Evolutionary conservation across 2,113 vertebrate genomes (phyloP).

Genomic region (Mungos mungo): DNA sequence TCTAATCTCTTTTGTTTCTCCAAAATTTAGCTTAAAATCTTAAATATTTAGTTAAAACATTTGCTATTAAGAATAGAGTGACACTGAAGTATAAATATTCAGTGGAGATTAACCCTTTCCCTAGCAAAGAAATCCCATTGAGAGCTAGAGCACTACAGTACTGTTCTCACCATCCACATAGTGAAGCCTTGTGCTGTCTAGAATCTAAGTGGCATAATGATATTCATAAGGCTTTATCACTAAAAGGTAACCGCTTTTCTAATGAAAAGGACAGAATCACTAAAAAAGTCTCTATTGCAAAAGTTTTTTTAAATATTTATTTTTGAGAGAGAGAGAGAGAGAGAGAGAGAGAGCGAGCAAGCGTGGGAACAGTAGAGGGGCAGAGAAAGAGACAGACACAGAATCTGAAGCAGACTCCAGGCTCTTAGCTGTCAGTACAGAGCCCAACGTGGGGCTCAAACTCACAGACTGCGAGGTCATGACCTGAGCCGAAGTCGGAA

Average conservation of each 20-base stretch:
- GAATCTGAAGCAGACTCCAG: too few relatives aligned
- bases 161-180: background rate
- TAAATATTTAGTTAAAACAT: too few relatives aligned
- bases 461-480: too few relatives aligned
- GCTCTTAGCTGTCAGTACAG: too few relatives aligned
- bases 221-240: background rate
- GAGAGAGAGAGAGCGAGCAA: too few relatives aligned
- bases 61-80: background rate
- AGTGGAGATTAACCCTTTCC: background rate
- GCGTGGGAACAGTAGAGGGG: too few relatives aligned
- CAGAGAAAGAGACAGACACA: too few relatives aligned
- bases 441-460: too few relatives aligned
- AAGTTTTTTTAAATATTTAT: background rate
- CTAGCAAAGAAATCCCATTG: background rate
- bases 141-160: background rate
- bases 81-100: background rate
- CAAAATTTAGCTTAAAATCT: background rate
- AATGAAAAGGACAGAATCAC: background rate
- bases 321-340: too few relatives aligned
- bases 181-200: background rate
- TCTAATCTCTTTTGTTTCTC: background rate
- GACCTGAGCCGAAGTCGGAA: too few relatives aligned
- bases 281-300: background rate
- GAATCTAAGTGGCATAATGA: background rate
- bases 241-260: background rate